A percentile compares a stretch with the other conserved stretches of the same genome.
Evolutionary conservation across 2,797 vertebrate genomes (phyloP).

Genomic region (Typhlichthys eigenmanni): DNA sequence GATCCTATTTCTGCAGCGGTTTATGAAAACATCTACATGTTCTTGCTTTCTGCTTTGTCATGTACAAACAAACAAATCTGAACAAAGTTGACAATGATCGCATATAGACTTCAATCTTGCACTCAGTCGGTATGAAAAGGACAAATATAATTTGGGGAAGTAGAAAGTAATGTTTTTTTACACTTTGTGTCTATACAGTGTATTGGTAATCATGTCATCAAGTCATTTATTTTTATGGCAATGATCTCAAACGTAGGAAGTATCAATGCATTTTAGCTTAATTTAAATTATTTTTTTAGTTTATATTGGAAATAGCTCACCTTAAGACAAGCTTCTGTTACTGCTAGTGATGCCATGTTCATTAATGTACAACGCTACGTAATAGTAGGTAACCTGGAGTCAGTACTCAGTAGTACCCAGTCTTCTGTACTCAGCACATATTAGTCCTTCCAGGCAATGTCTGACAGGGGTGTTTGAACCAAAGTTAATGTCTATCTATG

Average conservation of each 20-base stretch:
- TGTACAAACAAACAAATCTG: neutral
- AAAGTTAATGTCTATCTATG: slow-evolving; percentile 71
- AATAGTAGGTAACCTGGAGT: no score
- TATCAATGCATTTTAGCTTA: neutral
- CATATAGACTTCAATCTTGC: neutral
- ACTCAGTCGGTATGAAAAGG: neutral
- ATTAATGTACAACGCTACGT: no score
- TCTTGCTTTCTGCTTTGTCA: neutral
- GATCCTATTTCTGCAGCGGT: slow-evolving; percentile 1
- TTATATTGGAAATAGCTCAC: no score
- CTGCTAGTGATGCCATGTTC: no score
- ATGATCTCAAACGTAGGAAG: neutral
- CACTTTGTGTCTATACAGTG: no score
- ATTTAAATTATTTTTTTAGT: no score
- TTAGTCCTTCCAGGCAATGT: slow-evolving; percentile 25
- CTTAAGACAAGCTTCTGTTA: no score
- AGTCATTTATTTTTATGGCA: neutral
- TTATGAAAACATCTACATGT: no score
- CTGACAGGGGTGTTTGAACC: slow-evolving; percentile 63
- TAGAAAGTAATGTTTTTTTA: neutral
- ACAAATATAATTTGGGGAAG: neutral
- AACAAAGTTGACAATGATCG: neutral
- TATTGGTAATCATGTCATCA: no score
- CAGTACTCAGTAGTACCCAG: no score
- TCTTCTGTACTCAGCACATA: neutral